Evolutionary conservation across 2,888 invertebrate species (phyloP).

Genomic region (Macrosiphum euphorbiae): DNA sequence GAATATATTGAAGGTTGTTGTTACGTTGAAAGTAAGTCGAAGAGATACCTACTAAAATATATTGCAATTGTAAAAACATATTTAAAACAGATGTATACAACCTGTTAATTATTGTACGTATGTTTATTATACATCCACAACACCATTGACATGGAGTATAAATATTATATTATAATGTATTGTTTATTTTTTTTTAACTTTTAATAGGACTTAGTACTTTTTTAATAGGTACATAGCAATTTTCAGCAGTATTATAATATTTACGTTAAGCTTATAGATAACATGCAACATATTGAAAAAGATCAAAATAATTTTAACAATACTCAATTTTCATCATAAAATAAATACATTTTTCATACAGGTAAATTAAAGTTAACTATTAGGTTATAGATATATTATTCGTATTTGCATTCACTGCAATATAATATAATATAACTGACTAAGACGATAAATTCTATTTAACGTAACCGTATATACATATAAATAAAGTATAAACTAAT

Average conservation of each 20-base stretch:
- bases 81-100: neutral
- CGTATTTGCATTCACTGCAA: neutral
- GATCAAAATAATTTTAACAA: neutral
- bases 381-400: neutral
- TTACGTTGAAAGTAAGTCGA: conserved; percentile 33
- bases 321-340: neutral
- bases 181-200: neutral
- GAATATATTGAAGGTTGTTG: conserved; percentile 28
- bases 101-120: neutral
- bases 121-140: neutral
- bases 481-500: neutral
- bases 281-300: neutral
- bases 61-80: neutral
- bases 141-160: neutral
- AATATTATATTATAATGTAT: neutral
- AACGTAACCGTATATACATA: neutral
- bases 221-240: neutral
- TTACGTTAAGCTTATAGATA: neutral
- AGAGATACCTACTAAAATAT: conserved; percentile 22
- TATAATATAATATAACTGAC: neutral
- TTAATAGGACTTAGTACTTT: neutral
- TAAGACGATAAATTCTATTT: neutral
- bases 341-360: neutral
- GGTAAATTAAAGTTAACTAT: neutral
- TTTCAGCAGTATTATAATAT: neutral